Evolutionary conservation across 2,797 vertebrate species (phyloP).

Genomic region (Schizopygopsis malacanthus): DNA sequence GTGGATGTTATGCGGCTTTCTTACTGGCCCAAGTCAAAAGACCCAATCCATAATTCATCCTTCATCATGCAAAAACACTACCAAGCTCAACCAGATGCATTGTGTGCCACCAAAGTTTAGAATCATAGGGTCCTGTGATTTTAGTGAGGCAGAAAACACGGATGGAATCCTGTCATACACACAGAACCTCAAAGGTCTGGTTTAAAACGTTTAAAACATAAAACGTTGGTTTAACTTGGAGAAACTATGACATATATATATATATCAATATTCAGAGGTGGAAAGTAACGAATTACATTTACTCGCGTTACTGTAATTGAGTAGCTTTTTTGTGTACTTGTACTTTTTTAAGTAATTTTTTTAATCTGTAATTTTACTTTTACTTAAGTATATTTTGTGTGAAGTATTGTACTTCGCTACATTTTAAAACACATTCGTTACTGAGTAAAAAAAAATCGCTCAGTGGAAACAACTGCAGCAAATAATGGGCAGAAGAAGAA

Average conservation of each 20-base stretch:
- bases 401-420: no score
- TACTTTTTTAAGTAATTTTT: no score
- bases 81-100: neutral
- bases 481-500: no score
- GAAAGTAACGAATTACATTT: no score
- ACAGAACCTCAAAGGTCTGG: neutral
- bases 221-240: neutral
- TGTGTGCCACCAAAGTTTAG: neutral
- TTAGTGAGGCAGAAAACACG: neutral
- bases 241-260: neutral
- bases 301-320: no score
- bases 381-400: no score
- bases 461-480: no score
- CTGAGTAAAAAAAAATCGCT: no score
- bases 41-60: neutral
- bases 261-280: neutral
- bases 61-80: neutral
- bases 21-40: neutral
- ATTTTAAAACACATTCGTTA: no score
- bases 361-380: no score
- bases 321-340: no score
- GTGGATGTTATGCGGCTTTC: neutral
- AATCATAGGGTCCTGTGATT: neutral
- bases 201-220: neutral
- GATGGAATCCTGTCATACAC: no score